Percentiles rank a stretch among this genome's conserved stretches.
These are phyloP conservation scores for Cynoglossus semilaevis DNA, from an alignment of 2,113 vertebrate species.

Conservation along the genomic window DNA sequence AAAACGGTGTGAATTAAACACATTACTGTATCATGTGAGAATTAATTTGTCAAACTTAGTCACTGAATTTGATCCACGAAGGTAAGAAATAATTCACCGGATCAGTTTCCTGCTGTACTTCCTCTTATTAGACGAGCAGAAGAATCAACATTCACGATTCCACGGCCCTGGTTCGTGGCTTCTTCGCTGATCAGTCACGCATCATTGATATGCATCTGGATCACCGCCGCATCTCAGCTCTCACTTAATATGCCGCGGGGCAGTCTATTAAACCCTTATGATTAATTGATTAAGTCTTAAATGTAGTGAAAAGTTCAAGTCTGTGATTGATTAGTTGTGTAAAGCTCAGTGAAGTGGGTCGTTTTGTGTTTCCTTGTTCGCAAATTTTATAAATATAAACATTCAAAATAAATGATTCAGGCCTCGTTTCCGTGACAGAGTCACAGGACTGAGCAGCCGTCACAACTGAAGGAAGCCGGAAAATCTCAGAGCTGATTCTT, in stretches of 20 bases:
- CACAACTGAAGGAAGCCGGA: neutral
- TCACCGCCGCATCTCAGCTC: slow-evolving; percentile 21
- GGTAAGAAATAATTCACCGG: no score
- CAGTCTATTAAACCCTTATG: slow-evolving; percentile 54
- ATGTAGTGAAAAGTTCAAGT: slow-evolving; percentile 17
- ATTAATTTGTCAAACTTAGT: no score
- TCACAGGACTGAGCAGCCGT: neutral
- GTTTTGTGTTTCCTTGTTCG: neutral
- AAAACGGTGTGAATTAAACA: no score
- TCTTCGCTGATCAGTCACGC: slow-evolving; percentile 11
- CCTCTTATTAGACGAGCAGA: no score
- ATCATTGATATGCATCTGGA: slow-evolving; percentile 42
- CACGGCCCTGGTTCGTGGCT: no score
- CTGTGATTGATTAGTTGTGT: slow-evolving; percentile 11
- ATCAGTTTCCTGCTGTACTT: no score
- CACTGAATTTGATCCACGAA: no score
- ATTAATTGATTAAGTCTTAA: slow-evolving; percentile 49
- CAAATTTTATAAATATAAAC: neutral
- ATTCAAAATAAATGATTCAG: no score
- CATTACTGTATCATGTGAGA: no score
- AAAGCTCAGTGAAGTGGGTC: neutral
- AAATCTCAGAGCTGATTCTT: slow-evolving; percentile 6
- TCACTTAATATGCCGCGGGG: slow-evolving; percentile 10
- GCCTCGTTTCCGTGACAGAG: no score
- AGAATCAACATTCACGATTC: no score